Percentiles rank a stretch among this genome's conserved stretches.
Conservation (phyloP, 2,113 vertebrate species). For the Scomber japonicus region DNA sequence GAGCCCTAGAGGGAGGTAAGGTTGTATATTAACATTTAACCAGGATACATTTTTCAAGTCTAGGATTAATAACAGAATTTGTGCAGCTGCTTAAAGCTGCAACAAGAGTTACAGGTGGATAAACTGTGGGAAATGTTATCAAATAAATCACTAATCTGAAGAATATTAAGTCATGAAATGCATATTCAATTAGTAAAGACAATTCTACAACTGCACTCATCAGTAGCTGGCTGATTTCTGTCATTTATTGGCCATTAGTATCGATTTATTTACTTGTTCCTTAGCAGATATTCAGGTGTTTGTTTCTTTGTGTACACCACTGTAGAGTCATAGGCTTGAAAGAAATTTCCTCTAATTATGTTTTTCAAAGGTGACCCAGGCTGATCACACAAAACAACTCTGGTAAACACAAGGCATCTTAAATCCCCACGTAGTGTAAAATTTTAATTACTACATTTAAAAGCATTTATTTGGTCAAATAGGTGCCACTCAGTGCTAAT, state of each 20-base stretch:
- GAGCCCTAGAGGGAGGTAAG: conserved; percentile 83
- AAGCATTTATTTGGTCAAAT: background rate
- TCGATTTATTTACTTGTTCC: background rate
- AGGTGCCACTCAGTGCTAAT: background rate
- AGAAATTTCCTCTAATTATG: background rate
- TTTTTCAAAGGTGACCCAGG: background rate
- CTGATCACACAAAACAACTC: background rate
- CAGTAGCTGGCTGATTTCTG: background rate
- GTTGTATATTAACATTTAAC: background rate
- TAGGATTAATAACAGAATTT: too few relatives aligned
- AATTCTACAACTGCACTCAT: too few relatives aligned
- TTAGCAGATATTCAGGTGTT: background rate
- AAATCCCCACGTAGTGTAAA: background rate
- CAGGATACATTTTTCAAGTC: too few relatives aligned
- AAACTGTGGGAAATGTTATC: too few relatives aligned
- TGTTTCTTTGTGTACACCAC: background rate
- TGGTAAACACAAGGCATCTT: background rate
- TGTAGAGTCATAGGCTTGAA: background rate
- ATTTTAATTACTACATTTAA: background rate
- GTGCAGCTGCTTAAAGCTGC: too few relatives aligned
- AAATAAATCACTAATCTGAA: too few relatives aligned
- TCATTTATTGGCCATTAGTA: background rate
- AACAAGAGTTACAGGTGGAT: too few relatives aligned
- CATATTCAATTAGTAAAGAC: too few relatives aligned
- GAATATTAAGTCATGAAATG: too few relatives aligned